Evolutionary conservation across 2,797 vertebrate genomes (phyloP).

Genomic region (Chaunax sp.): DNA sequence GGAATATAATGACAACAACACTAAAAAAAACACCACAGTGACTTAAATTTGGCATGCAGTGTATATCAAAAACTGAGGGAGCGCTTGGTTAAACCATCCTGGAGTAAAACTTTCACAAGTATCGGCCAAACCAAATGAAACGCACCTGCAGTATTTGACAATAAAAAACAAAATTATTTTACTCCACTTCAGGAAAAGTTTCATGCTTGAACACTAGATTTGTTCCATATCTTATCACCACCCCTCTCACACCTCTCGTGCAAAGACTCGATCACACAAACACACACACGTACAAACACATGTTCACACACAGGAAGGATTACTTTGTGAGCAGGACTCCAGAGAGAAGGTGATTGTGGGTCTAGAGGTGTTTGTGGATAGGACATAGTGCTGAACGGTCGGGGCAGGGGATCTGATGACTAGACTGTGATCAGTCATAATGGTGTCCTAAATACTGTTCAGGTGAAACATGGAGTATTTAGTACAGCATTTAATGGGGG

Average conservation of each 20-base stretch:
- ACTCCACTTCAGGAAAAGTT: slow-evolving; percentile 3
- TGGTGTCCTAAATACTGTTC: too few species aligned
- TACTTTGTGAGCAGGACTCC: slow-evolving; percentile 9
- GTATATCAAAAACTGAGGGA: slow-evolving; percentile 46
- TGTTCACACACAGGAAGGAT: not conserved
- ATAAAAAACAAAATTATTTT: not conserved
- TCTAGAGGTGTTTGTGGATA: not conserved
- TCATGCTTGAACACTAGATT: slow-evolving; percentile 33
- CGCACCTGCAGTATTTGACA: slow-evolving; percentile 41
- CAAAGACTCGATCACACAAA: not conserved
- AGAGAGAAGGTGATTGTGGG: slow-evolving; percentile 8
- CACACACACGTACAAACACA: slow-evolving; percentile 35
- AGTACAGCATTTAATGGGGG: too few species aligned
- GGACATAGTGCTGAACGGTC: too few species aligned
- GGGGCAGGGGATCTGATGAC: too few species aligned
- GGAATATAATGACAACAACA: slow-evolving; percentile 20
- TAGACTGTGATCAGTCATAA: too few species aligned
- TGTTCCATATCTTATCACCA: not conserved
- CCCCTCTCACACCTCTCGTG: slow-evolving; percentile 9
- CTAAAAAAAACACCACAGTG: not conserved
- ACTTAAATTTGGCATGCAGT: slow-evolving; percentile 58
- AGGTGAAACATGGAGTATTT: too few species aligned
- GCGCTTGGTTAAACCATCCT: slow-evolving; percentile 15
- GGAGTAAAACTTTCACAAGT: not conserved
- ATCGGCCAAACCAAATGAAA: slow-evolving; percentile 11